A percentile compares a stretch with the other conserved stretches of the same genome.
Evolutionary conservation across 2,888 invertebrate genomes (phyloP).

Genomic region (Drosophila yooni): DNA sequence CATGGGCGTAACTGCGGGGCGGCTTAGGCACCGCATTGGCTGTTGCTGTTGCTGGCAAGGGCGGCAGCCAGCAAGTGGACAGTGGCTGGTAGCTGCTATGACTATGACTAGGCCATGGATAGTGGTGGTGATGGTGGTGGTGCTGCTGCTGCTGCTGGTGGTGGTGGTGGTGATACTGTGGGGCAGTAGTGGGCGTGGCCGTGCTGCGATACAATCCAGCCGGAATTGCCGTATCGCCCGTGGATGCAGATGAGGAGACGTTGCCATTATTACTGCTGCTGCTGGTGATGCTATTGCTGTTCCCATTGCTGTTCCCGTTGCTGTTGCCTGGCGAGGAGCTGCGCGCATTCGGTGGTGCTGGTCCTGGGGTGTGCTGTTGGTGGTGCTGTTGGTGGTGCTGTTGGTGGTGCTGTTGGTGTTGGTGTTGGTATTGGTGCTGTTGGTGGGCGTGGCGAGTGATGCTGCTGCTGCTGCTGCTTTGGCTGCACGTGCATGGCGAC

Average conservation of each 20-base stretch:
- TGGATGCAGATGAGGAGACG: conserved; percentile 81
- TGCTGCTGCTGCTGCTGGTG: conserved; percentile 30
- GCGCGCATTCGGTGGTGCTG: conserved; percentile 18
- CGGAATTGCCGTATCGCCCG: conserved; percentile 84
- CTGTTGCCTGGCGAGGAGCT: conserved; percentile 28
- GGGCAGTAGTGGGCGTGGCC: conserved; percentile 5
- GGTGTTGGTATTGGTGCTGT: conserved; percentile 24
- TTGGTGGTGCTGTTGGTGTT: conserved; percentile 18
- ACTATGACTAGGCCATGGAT: conserved; percentile 71
- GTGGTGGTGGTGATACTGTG: conserved; percentile 25
- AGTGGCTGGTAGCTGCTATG: conserved; percentile 50
- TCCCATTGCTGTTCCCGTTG: conserved; percentile 21
- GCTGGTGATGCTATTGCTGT: conserved; percentile 21
- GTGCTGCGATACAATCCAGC: conserved; percentile 55
- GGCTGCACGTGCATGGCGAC: conserved; percentile 83
- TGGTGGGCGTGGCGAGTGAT: conserved; percentile 34
- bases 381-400: conserved; percentile 34
- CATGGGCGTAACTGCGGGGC: conserved; percentile 71
- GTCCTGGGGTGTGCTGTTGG: conserved; percentile 10
- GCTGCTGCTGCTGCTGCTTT: conserved; percentile 69
- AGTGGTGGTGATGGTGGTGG: conserved; percentile 30
- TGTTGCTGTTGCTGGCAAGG: conserved; percentile 22
- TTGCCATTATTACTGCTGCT: conserved; percentile 64
- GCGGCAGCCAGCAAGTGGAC: conserved; percentile 17
- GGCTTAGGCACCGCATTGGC: conserved; percentile 83